Percentiles rank a stretch among this genome's conserved stretches.
Conservation (phyloP, 2,888 invertebrate species). For the Odontocerum albicorne region DNA sequence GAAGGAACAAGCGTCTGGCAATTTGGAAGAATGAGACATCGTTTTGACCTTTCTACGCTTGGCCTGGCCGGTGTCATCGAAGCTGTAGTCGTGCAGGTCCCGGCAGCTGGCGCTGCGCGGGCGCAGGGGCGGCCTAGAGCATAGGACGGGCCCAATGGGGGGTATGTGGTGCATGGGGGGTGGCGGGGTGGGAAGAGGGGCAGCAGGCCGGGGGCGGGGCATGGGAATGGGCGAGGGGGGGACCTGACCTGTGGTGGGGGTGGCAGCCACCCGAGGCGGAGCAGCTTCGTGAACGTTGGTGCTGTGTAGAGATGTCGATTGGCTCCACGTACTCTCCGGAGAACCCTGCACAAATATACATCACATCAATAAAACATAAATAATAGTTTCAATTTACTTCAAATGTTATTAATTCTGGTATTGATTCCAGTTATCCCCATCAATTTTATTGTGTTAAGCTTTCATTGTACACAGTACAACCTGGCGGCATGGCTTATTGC, state of each 20-base stretch:
- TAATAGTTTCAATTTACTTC: neutral
- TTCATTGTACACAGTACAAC: too few species aligned
- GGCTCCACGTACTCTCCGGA: slow-evolving; percentile 59
- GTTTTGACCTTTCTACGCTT: slow-evolving; percentile 54
- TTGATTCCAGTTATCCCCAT: too few species aligned
- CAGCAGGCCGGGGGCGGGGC: slow-evolving; percentile 40
- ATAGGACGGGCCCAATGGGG: slow-evolving; percentile 32
- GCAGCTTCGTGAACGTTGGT: slow-evolving; percentile 40
- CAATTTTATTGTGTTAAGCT: too few species aligned
- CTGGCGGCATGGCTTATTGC: too few species aligned
- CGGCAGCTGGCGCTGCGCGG: slow-evolving; percentile 82
- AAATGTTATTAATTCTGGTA: too few species aligned
- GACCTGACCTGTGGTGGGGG: slow-evolving; percentile 36
- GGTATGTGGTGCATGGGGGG: slow-evolving; percentile 11
- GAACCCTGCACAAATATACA: slow-evolving; percentile 44
- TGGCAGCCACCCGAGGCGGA: slow-evolving; percentile 25
- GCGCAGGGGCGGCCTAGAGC: slow-evolving; percentile 61
- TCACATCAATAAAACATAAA: neutral
- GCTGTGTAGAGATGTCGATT: slow-evolving; percentile 47
- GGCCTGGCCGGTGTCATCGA: slow-evolving; percentile 69
- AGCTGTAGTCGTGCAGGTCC: slow-evolving; percentile 77
- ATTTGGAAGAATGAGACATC: slow-evolving; percentile 45
- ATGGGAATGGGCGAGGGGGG: slow-evolving; percentile 25
- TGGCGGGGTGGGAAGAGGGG: slow-evolving; percentile 37
- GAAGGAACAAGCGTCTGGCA: slow-evolving; percentile 44